phyloP scores from a whole-genome alignment of 2,113 vertebrate genomes.

The Monarcha castaneiventris region DNA sequence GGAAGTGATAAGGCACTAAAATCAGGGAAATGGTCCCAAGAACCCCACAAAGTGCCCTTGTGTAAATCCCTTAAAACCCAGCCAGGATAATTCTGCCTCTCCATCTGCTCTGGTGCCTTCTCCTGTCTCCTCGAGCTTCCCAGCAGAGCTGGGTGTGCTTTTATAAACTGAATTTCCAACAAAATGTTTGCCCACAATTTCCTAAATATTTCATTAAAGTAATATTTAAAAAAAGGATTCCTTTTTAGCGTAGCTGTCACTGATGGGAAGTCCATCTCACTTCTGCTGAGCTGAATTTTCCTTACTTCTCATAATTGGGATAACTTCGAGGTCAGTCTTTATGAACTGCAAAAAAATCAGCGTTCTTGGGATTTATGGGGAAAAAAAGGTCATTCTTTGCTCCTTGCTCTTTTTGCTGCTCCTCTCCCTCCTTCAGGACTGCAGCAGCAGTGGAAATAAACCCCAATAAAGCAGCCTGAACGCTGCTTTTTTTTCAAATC shows the following conservation, averaged over 20 bases:
- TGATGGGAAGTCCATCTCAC: neutral
- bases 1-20: neutral
- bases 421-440: neutral
- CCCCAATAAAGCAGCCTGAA: slow-evolving; percentile 41
- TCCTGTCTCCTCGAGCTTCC: neutral
- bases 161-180: neutral
- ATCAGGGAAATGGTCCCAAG: neutral
- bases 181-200: neutral
- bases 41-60: neutral
- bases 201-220: neutral
- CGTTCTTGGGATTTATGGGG: neutral
- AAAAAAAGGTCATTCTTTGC: neutral
- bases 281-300: neutral
- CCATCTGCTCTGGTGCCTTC: neutral
- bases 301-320: neutral
- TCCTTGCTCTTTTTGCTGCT: neutral
- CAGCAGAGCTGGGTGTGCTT: neutral
- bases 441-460: slow-evolving; percentile 27
- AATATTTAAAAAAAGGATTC: rapidly evolving
- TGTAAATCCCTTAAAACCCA: neutral
- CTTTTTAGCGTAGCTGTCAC: neutral
- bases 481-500: neutral
- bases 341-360: neutral
- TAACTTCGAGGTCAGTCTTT: neutral
- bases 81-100: neutral